Base-by-base conservation (phyloP, 1,140 invertebrate genomes). In the Meloidogyne floridensis region DNA sequence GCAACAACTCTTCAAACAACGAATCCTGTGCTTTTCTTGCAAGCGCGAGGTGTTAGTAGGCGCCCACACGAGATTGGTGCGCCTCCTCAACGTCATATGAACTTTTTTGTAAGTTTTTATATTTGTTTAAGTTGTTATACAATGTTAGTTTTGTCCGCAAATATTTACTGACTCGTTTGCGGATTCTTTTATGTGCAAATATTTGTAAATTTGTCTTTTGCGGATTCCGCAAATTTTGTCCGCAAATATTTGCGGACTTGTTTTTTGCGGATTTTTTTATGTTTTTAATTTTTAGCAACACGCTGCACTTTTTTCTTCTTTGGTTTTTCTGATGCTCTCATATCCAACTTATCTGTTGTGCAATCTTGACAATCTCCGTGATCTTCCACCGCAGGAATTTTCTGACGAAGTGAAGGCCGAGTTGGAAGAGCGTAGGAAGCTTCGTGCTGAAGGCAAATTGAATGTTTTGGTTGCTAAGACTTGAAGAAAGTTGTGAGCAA, bases 281-380 rank as follows among this genome's bases (percentile, higher is more conserved):
- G 13, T 11, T 65, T 6, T 76, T 76, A 11, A 13, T 47, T 47
- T 77, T 56, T 13, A 77, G 75, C 47, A 77, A 53, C 20, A 56
- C 11, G 0, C 69, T 43, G 75, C 56, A 2, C 6, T 77, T 13
- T 77, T 77, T 43, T 54, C 43, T 47, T 56, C 43, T 77, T 15
- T 11, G 32, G 13, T 5, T 7, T 5, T n/a, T 13, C 15, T 69
- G 11, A 59, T 77, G 7, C 43, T 77, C 6, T 32, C 82, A 2
- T 86, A 86, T 77, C 85, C 85, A 42, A 86, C 85, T 59, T 86
- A 87, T 80, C 70, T 86, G 43, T 65, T 86, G 72, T 59, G 82
- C 77, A 86, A 87, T 83, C 32, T 86, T 43, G 82, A 86, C 72
- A 87, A 86, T 74, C 75, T 86, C 15, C 85, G 85, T 32, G 32